These are phyloP conservation scores for Phrynosoma platyrhinos DNA, from an alignment of 2,113 vertebrate species.

Conservation along the genomic window DNA sequence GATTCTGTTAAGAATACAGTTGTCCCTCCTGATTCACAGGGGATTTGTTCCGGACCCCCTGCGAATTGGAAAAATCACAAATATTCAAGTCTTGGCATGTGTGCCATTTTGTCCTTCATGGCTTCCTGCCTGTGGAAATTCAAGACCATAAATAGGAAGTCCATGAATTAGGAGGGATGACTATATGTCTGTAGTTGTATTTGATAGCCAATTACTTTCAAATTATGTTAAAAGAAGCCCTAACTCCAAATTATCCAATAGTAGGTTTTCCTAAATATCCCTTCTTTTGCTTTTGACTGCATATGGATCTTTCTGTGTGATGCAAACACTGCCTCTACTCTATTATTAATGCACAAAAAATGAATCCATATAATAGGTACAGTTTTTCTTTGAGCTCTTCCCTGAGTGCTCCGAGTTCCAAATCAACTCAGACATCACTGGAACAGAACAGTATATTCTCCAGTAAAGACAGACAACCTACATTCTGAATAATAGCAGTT, in stretches of 20 bases:
- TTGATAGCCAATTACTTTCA: background rate
- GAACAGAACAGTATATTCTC: background rate
- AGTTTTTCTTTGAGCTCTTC: no score
- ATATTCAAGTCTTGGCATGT: no score
- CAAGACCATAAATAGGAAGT: no score
- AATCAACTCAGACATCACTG: no score
- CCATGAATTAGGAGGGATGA: no score
- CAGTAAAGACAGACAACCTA: background rate
- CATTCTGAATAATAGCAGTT: background rate
- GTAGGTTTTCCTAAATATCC: background rate
- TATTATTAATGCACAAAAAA: background rate
- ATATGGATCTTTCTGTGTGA: background rate
- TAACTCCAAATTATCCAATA: background rate
- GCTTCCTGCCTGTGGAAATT: no score
- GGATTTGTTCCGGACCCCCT: no score
- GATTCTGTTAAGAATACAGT: background rate
- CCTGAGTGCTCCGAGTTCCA: no score
- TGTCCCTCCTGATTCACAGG: no score
- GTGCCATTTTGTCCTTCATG: no score
- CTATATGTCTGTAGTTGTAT: background rate
- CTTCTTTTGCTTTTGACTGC: background rate
- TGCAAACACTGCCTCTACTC: background rate
- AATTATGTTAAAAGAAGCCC: background rate
- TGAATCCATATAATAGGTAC: no score
- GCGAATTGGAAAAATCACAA: no score